Percentiles rank a stretch among this genome's conserved stretches.
These are phyloP conservation scores for Aphrophora alni DNA, from an alignment of 2,888 invertebrate genomes.

Conservation along the genomic window DNA sequence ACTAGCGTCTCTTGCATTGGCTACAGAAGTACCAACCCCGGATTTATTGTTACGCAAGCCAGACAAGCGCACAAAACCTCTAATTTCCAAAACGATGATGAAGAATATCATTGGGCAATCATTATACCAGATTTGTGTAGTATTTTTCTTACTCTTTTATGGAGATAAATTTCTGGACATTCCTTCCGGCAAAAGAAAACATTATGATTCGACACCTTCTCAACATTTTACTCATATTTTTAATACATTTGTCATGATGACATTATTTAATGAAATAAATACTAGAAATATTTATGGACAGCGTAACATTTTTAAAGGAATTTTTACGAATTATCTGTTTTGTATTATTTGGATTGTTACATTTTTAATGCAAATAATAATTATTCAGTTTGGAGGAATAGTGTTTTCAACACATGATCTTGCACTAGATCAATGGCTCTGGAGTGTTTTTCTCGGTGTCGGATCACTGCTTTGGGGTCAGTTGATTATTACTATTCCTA, in stretches of 20 bases:
- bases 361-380: slow-evolving; percentile 63
- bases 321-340: slow-evolving; percentile 66
- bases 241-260: slow-evolving; percentile 71
- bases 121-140: slow-evolving; percentile 63
- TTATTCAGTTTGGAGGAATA: slow-evolving; percentile 64
- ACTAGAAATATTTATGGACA: slow-evolving; percentile 70
- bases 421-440: slow-evolving; percentile 64
- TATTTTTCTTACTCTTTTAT: slow-evolving; percentile 62
- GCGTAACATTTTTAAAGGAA: slow-evolving; percentile 66
- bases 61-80: slow-evolving; percentile 63
- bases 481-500: slow-evolving; percentile 64
- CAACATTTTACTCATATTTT: slow-evolving; percentile 71
- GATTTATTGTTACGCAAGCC: slow-evolving; percentile 61
- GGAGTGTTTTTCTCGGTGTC: slow-evolving; percentile 65
- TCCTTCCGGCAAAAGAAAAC: slow-evolving; percentile 58
- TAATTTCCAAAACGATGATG: slow-evolving; percentile 64
- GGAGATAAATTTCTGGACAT: slow-evolving; percentile 64
- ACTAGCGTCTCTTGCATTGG: slow-evolving; percentile 64
- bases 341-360: slow-evolving; percentile 66
- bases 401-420: slow-evolving; percentile 63
- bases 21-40: slow-evolving; percentile 64
- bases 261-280: slow-evolving; percentile 71
- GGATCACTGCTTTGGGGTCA: slow-evolving; percentile 66
- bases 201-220: slow-evolving; percentile 37
- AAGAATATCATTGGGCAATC: slow-evolving; percentile 66